Evolutionary conservation across 2,797 vertebrate genomes (phyloP).

Genomic region (Anniella stebbinsi): DNA sequence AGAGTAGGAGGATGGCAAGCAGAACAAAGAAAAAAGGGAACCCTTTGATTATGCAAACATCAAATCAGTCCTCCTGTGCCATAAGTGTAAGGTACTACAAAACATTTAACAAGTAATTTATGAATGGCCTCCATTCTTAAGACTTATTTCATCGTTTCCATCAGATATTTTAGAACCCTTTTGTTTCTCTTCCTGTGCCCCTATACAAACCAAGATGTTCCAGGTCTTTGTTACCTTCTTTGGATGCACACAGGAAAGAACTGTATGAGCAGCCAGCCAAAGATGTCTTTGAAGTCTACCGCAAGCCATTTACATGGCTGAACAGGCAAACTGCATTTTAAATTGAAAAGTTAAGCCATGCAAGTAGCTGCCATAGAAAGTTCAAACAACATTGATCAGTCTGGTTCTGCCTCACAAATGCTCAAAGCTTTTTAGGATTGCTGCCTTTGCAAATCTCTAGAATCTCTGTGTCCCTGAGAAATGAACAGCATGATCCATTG

Average conservation of each 20-base stretch:
- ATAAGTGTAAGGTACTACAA: background rate
- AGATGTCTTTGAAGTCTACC: background rate
- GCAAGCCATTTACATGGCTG: background rate
- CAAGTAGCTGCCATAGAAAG: background rate
- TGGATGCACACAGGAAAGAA: background rate
- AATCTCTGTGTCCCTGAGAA: background rate
- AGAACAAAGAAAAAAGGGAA: background rate
- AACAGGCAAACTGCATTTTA: background rate
- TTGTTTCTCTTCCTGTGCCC: background rate
- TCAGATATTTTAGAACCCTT: background rate
- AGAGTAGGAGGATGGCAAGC: background rate
- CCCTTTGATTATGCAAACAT: background rate
- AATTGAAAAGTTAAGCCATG: background rate
- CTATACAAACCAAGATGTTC: background rate
- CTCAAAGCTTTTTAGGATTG: background rate
- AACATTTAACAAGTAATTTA: background rate
- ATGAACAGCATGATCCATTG: background rate
- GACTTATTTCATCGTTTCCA: rapidly evolving
- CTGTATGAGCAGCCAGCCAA: background rate
- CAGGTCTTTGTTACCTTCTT: background rate
- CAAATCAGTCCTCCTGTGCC: background rate
- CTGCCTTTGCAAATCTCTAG: rapidly evolving
- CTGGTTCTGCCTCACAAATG: background rate
- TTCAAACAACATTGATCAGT: background rate
- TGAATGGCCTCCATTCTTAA: background rate